Conservation (phyloP, 1,140 invertebrate genomes). For the Thalassaphorura encarpata region DNA sequence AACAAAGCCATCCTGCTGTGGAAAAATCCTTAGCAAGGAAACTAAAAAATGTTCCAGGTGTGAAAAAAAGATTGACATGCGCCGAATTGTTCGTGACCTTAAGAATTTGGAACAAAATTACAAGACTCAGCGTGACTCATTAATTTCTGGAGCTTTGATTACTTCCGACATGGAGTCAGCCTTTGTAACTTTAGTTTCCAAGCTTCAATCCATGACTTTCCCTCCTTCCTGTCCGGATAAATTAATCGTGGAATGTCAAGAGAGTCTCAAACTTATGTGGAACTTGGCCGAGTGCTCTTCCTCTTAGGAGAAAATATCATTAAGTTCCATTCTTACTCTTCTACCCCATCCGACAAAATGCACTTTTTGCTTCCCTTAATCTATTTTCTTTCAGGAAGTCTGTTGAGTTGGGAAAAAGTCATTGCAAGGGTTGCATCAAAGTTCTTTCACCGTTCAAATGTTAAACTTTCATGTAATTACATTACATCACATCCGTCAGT, state of each 20-base stretch:
- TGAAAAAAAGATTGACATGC: neutral
- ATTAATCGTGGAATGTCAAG: slow-evolving; percentile 22
- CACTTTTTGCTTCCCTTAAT: too few species aligned
- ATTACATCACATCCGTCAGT: too few species aligned
- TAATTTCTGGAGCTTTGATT: slow-evolving; percentile 10
- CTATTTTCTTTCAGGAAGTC: too few species aligned
- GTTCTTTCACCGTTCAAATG: too few species aligned
- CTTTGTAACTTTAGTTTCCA: neutral
- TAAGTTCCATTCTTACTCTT: too few species aligned
- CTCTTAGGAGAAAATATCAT: too few species aligned
- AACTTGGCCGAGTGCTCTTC: slow-evolving; percentile 6
- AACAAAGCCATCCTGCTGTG: neutral
- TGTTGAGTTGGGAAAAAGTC: too few species aligned
- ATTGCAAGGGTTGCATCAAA: too few species aligned
- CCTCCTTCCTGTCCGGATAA: slow-evolving; percentile 10
- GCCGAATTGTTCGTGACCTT: too few species aligned
- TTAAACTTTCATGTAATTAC: too few species aligned
- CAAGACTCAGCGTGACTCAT: slow-evolving; percentile 1
- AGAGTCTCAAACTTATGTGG: slow-evolving; percentile 25
- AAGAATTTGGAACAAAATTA: too few species aligned
- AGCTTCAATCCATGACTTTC: neutral
- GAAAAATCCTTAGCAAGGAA: neutral
- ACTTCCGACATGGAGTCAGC: neutral
- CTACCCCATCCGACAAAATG: too few species aligned
- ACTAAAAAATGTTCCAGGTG: neutral